Evolutionary conservation across 2,797 vertebrate genomes (phyloP).

Genomic region (Halcyon chelicuti): DNA sequence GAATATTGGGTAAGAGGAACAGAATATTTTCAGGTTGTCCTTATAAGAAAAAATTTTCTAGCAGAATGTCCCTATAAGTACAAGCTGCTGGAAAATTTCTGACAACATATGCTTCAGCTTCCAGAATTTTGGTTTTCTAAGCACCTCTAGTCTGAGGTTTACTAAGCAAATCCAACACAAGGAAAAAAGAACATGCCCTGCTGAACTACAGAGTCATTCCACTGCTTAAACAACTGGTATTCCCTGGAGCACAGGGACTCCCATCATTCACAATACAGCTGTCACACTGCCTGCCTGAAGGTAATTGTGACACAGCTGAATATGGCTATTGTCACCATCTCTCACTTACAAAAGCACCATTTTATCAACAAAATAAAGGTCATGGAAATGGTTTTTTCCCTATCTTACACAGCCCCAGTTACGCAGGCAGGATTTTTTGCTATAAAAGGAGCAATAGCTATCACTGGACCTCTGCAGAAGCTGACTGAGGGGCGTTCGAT

Average conservation of each 20-base stretch:
- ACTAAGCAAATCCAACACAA: not conserved
- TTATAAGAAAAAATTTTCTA: not conserved
- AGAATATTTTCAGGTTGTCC: not conserved
- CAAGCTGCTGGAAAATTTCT: not conserved
- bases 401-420: not conserved
- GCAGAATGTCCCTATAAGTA: not conserved
- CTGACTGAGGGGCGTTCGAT: not conserved
- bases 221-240: not conserved
- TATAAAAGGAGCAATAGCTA: fast-evolving
- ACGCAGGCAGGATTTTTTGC: not conserved
- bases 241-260: not conserved
- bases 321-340: not conserved
- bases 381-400: not conserved
- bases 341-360: not conserved
- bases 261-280: not conserved
- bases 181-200: no score
- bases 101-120: not conserved
- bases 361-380: not conserved
- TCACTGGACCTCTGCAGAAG: not conserved
- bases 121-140: not conserved
- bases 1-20: not conserved
- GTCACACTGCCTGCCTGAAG: fast-evolving
- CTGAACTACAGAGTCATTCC: not conserved
- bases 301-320: not conserved
- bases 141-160: not conserved